Percentiles rank a stretch among this genome's conserved stretches.
phyloP scores from a whole-genome alignment of 2,113 vertebrate genomes.

The Indicator indicator region DNA sequence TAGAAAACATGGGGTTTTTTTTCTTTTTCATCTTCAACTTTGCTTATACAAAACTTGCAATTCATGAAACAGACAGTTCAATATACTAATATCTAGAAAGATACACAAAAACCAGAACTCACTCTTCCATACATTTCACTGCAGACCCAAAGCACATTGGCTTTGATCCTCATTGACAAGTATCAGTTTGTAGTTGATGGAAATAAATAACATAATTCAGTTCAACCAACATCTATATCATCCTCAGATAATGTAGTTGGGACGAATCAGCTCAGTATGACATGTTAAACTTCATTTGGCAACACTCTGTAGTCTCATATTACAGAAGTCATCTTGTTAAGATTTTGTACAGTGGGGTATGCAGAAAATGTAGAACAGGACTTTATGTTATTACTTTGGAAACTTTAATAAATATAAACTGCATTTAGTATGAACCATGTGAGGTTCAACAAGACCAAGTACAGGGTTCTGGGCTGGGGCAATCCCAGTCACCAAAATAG shows the following conservation, averaged over 20 bases:
- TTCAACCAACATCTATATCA: not conserved
- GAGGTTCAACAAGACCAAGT: too few relatives aligned
- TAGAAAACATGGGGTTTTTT: not conserved
- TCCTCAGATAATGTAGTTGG: not conserved
- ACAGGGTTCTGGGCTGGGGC: too few relatives aligned
- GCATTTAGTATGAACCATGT: not conserved
- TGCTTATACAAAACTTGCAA: not conserved
- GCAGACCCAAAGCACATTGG: not conserved
- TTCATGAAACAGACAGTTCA: not conserved
- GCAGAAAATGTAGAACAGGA: not conserved
- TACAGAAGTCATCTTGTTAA: not conserved
- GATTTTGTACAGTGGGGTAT: not conserved
- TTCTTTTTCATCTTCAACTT: not conserved
- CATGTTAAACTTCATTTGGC: not conserved
- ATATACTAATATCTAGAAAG: not conserved
- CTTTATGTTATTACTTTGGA: not conserved
- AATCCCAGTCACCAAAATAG: too few relatives aligned
- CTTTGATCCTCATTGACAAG: not conserved
- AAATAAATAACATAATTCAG: constrained; percentile 1
- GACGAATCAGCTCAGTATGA: not conserved
- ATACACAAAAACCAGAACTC: not conserved
- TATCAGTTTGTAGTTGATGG: not conserved
- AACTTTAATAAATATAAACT: not conserved
- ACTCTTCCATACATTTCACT: not conserved
- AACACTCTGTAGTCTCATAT: not conserved